Base-by-base conservation (phyloP, 2,888 invertebrate genomes). In the Tinea pellionella region DNA sequence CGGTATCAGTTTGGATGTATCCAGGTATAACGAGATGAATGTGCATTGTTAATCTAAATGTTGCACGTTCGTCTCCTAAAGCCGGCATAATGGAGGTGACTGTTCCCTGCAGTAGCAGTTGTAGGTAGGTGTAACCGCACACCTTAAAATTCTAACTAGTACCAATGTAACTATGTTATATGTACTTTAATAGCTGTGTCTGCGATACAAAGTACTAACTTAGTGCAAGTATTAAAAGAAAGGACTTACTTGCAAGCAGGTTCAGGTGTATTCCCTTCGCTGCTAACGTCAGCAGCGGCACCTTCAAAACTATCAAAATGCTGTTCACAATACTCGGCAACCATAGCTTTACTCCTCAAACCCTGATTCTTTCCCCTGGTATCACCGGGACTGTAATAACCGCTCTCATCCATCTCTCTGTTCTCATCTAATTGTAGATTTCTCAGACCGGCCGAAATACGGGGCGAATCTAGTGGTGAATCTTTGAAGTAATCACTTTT, bases 361-460 rank as follows among this genome's bases (percentile, higher is more conserved):
- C 55, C 60, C 24, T 61, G 63, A 55, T 64, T 78, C 30, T 3
- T 61, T 7, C 58, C 57, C 53, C 61, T 42, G 8, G 43, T 60
- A 29, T 61, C 61, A 3, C 85, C 86, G 63, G 87, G 87, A 67
- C 87, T 87, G 56, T 87, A 87, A 65, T 87, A 87, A 19, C 87
- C 87, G 63, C 87, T 87, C 65, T 87, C 87, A 63, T 87, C 87
- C 87, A 87, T 87, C 68, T 86, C 86, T 63, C 80, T 85, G 55
- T 75, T 78, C 43, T 87, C 87, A 65, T 87, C 87, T 65, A 87
- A 66, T 67, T 85, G 86, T 53, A 87, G 60, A 59, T 83, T 84
- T 67, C 85, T 77, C 61, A 87, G 62, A 0, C 85, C 84, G 9
- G 80, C 80, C 3, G 84, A 83, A 60, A 86, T 62, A 61, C 76